These are phyloP conservation scores for Xenentodon cancila DNA, from an alignment of 2,797 vertebrate species.

Conservation along the genomic window DNA sequence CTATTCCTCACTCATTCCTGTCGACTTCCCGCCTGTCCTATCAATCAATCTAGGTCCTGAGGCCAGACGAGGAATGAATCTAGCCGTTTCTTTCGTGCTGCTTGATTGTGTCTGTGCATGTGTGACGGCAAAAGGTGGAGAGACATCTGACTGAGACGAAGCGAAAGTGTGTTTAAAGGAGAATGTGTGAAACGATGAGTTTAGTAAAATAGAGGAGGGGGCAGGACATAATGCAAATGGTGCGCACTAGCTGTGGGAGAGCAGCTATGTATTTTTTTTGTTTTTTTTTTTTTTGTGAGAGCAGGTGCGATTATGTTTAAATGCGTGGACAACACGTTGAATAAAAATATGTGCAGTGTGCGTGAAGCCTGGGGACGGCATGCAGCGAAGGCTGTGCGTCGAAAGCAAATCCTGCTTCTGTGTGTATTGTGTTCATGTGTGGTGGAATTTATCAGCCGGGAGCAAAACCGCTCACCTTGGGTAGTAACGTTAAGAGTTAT, in stretches of 20 bases:
- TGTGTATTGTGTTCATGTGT: background rate
- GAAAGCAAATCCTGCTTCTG: slow-evolving; percentile 6
- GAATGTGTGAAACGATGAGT: slow-evolving; percentile 30
- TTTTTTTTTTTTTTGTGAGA: background rate
- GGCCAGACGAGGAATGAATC: slow-evolving; percentile 69
- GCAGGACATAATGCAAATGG: slow-evolving; percentile 8
- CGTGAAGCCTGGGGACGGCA: slow-evolving; percentile 18
- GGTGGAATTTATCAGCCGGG: slow-evolving; percentile 38
- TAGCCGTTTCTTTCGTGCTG: slow-evolving; percentile 49
- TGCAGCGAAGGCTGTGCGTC: slow-evolving; percentile 23
- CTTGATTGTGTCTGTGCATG: slow-evolving; percentile 38
- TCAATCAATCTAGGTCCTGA: slow-evolving; percentile 70
- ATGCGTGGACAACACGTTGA: slow-evolving; percentile 9
- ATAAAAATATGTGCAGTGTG: slow-evolving; percentile 4
- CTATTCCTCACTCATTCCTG: slow-evolving; percentile 68
- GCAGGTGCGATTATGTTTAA: slow-evolving; percentile 9
- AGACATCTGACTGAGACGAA: slow-evolving; percentile 31
- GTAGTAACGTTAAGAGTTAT: slow-evolving; percentile 50
- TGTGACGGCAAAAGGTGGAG: background rate
- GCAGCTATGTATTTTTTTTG: background rate
- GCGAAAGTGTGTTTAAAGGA: slow-evolving; percentile 60
- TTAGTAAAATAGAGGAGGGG: slow-evolving; percentile 31
- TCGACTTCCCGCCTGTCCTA: slow-evolving; percentile 54
- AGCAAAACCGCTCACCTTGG: slow-evolving; percentile 46
- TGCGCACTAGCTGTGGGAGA: slow-evolving; percentile 22